Percentiles rank a stretch among this genome's conserved stretches.
Conservation (phyloP, 2,797 vertebrate genomes). For the Etheostoma nigrum region DNA sequence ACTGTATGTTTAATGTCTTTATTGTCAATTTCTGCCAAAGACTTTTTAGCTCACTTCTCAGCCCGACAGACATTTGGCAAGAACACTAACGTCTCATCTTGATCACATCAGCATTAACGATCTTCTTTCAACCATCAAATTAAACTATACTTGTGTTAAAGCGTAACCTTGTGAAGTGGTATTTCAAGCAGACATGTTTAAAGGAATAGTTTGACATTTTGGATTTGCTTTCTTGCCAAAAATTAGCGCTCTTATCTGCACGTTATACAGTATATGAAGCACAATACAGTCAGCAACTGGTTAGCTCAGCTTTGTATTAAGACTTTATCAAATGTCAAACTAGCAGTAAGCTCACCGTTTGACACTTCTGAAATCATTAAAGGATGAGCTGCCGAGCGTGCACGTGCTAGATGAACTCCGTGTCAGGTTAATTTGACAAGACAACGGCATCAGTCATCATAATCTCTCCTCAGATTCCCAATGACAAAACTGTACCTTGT, state of each 20-base stretch:
- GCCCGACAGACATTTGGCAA: slow-evolving; percentile 3
- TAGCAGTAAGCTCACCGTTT: background rate
- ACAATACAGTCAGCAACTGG: background rate
- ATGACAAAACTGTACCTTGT: slow-evolving; percentile 49
- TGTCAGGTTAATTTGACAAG: slow-evolving; percentile 63
- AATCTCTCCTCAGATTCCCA: slow-evolving; percentile 54
- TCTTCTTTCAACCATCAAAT: background rate
- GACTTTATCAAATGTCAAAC: background rate
- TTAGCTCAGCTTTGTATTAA: slow-evolving; percentile 1
- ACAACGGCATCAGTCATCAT: slow-evolving; percentile 63
- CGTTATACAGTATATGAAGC: background rate
- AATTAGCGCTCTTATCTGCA: background rate
- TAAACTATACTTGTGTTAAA: background rate
- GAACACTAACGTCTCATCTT: background rate
- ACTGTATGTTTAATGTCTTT: background rate
- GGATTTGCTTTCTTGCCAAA: background rate
- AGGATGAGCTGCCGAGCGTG: slow-evolving; percentile 6
- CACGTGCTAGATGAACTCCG: background rate
- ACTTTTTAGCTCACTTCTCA: background rate
- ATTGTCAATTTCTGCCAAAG: background rate
- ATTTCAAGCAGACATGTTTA: background rate
- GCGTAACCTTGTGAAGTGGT: background rate
- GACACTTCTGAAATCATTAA: background rate
- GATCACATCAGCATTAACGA: slow-evolving; percentile 3
- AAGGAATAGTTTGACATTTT: background rate